Percentiles rank a stretch among this genome's conserved stretches.
These are phyloP conservation scores for Barbus barbus DNA, from an alignment of 2,113 vertebrate genomes.

Conservation along the genomic window DNA sequence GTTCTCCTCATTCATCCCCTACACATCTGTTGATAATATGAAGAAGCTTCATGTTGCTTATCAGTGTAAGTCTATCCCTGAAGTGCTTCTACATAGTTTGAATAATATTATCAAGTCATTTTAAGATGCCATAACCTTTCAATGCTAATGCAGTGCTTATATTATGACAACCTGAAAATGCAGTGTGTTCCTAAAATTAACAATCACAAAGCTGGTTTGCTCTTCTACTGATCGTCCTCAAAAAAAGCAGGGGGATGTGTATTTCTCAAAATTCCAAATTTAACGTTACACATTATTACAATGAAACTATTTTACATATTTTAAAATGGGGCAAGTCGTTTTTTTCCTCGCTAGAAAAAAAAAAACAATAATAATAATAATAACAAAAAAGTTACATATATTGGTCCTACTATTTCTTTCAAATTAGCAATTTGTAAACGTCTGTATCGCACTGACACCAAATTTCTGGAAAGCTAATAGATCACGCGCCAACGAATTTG, in stretches of 20 bases:
- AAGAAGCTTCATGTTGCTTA: background rate
- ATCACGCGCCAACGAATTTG: conserved; percentile 51
- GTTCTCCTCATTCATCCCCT: background rate
- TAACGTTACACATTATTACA: background rate
- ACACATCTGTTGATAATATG: conserved; percentile 13
- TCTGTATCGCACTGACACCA: conserved; percentile 6
- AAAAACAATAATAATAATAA: no score
- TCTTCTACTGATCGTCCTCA: conserved; percentile 4
- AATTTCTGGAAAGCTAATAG: background rate
- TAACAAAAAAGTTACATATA: conserved; percentile 7
- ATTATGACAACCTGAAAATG: background rate
- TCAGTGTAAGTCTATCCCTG: background rate
- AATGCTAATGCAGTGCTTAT: background rate
- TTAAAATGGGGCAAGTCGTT: background rate
- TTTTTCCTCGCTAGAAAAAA: background rate
- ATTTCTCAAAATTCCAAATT: background rate
- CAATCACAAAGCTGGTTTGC: background rate
- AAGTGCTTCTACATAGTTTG: background rate
- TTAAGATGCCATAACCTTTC: background rate
- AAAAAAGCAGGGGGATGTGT: background rate
- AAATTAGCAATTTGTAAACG: conserved; percentile 48
- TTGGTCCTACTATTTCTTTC: conserved; percentile 47
- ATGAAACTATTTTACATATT: no score
- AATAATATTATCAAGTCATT: background rate
- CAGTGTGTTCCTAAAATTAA: background rate